Percentiles rank a stretch among this genome's conserved stretches.
These are phyloP conservation scores for Heliothis virescens DNA, from an alignment of 1,140 invertebrate genomes.

Conservation along the genomic window DNA sequence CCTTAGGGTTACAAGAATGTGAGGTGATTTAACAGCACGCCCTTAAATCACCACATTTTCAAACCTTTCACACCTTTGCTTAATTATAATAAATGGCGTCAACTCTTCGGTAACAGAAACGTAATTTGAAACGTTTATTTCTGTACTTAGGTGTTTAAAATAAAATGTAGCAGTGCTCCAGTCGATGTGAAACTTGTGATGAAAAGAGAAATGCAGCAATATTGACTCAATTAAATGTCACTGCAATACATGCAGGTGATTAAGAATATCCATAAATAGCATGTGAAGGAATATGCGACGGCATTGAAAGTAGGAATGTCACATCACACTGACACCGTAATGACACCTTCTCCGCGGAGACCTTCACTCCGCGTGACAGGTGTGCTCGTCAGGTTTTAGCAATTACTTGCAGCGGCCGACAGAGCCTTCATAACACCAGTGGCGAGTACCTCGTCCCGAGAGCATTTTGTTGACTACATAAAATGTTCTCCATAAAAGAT, in stretches of 20 bases:
- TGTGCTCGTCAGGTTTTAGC: not conserved
- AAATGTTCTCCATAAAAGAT: not conserved
- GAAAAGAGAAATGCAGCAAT: not conserved
- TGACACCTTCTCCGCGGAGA: not conserved
- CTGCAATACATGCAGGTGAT: not conserved
- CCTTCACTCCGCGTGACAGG: not conserved
- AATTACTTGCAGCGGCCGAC: not conserved
- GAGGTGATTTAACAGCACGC: not conserved
- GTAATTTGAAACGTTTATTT: too few relatives aligned
- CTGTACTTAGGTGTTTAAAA: not conserved
- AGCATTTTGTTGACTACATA: not conserved
- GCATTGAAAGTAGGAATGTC: not conserved
- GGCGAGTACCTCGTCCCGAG: not conserved
- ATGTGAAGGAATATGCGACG: too few relatives aligned
- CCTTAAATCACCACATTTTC: not conserved
- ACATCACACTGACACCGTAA: not conserved
- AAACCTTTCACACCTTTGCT: not conserved
- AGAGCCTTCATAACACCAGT: not conserved
- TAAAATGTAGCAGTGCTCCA: not conserved
- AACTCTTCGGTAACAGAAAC: too few relatives aligned
- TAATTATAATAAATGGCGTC: not conserved
- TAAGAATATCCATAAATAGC: not conserved
- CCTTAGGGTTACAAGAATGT: not conserved
- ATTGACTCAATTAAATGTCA: too few relatives aligned
- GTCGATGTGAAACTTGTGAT: not conserved